Evolutionary conservation across 2,888 invertebrate species (phyloP).

Genomic region (Callyntrura sp.): DNA sequence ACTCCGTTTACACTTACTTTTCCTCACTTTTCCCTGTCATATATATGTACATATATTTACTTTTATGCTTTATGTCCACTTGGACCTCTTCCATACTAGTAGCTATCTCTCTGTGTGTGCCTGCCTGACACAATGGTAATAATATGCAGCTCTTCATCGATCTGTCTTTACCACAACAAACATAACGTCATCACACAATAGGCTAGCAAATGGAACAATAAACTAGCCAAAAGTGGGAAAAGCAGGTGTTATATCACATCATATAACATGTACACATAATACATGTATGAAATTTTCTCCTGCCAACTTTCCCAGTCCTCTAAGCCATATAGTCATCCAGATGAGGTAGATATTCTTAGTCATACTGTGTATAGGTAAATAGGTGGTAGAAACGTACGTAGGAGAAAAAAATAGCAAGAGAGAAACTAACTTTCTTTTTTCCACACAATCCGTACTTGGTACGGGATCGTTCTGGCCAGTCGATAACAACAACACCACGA

Average conservation of each 20-base stretch:
- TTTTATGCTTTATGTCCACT: background rate
- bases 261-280: too few relatives aligned
- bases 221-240: background rate
- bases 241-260: slow-evolving; percentile 25
- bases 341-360: too few relatives aligned
- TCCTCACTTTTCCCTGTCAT: slow-evolving; percentile 41
- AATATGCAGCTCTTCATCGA: slow-evolving; percentile 37
- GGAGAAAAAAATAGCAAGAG: background rate
- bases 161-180: slow-evolving; percentile 44
- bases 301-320: background rate
- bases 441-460: slow-evolving; percentile 62
- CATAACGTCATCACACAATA: slow-evolving; percentile 58
- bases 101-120: background rate
- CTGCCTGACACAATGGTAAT: background rate
- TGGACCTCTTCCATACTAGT: background rate
- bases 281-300: background rate
- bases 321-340: too few relatives aligned
- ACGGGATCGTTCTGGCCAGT: slow-evolving; percentile 37
- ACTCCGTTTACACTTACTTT: slow-evolving; percentile 47
- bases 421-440: slow-evolving; percentile 21
- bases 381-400: background rate
- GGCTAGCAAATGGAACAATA: slow-evolving; percentile 1
- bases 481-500: background rate
- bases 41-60: background rate
- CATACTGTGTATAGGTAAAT: background rate